phyloP scores from a whole-genome alignment of 35 echinoderm and acorn worm species.

The Lytechinus variegatus region DNA sequence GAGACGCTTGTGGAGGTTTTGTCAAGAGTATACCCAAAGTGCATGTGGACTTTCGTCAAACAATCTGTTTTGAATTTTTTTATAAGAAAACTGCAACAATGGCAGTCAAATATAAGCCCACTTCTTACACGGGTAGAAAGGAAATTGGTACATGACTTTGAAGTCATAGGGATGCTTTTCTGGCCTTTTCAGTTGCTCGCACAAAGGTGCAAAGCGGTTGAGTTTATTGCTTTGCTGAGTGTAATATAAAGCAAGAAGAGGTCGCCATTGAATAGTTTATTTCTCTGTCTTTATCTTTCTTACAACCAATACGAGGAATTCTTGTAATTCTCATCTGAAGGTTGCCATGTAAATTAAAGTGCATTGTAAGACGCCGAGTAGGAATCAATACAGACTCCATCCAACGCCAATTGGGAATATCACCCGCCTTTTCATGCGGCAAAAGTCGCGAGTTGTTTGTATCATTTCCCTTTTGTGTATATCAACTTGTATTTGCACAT shows the following conservation, averaged over 20 bases:
- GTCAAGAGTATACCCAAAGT: not conserved
- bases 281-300: constrained; percentile 19
- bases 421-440: constrained; percentile 25
- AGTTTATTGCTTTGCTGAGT: not conserved
- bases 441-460: constrained; percentile 17
- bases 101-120: not conserved
- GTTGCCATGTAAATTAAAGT: constrained; percentile 25
- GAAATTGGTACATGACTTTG: constrained; percentile 6
- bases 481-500: constrained; percentile 40
- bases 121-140: not conserved
- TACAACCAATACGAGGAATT: not conserved
- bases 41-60: not conserved
- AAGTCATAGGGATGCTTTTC: not conserved
- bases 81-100: not conserved
- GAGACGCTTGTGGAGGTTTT: not conserved
- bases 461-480: not conserved
- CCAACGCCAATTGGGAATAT: constrained; percentile 2
- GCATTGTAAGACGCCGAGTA: not conserved
- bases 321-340: not conserved
- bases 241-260: not conserved
- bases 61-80: not conserved
- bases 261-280: not conserved
- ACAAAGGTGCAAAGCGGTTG: not conserved
- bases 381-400: not conserved
- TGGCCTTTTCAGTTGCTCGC: not conserved